Percentiles rank a stretch among this genome's conserved stretches.
phyloP scores from a whole-genome alignment of 2,888 invertebrate species.

The Cheilosia variabilis region DNA sequence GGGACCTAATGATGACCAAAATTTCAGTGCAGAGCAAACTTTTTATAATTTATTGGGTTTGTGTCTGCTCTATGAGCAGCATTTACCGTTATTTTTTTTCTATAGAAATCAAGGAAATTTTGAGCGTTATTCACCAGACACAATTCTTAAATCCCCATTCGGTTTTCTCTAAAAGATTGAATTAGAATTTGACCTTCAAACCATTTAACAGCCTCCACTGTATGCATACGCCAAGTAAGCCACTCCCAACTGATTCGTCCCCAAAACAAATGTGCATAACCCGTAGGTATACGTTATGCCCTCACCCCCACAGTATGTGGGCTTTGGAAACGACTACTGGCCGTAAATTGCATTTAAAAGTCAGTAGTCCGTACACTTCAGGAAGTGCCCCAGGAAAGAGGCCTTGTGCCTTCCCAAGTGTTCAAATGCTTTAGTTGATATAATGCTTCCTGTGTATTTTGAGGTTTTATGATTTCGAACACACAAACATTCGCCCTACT shows the following conservation, averaged over 20 bases:
- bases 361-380: constrained; percentile 54
- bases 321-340: constrained; percentile 41
- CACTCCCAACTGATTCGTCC: neutral
- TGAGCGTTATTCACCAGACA: no score
- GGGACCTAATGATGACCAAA: no score
- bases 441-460: constrained; percentile 44
- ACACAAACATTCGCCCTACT: constrained; percentile 9
- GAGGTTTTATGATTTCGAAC: constrained; percentile 33
- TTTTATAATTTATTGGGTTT: no score
- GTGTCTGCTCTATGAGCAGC: no score
- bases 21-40: no score
- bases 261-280: neutral
- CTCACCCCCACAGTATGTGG: neutral
- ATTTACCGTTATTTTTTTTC: no score
- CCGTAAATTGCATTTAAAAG: constrained; percentile 59
- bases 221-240: neutral
- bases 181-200: neutral
- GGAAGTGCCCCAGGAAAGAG: constrained; percentile 24
- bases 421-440: constrained; percentile 48
- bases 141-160: no score
- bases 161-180: neutral
- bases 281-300: neutral
- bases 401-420: constrained; percentile 13
- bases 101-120: no score
- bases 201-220: constrained; percentile 10